Evolutionary conservation across 2,113 vertebrate species (phyloP).

Genomic region (Pyrgilauda ruficollis): DNA sequence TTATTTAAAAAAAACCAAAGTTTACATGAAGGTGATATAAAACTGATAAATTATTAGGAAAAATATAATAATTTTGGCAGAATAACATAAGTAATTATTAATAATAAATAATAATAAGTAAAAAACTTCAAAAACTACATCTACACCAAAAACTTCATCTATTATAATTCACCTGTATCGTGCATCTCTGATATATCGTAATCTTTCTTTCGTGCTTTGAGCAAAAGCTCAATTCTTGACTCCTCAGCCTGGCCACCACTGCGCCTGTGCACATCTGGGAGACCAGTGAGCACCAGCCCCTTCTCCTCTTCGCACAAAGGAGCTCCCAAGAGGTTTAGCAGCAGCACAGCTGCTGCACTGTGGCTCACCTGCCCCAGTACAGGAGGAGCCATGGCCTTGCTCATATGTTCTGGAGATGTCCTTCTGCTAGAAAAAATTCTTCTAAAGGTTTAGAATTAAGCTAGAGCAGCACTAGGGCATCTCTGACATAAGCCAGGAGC

Average conservation of each 20-base stretch:
- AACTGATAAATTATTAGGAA: not conserved
- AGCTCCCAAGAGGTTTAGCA: not conserved
- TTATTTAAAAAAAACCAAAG: not conserved
- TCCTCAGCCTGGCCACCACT: not conserved
- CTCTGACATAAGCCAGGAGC: not conserved
- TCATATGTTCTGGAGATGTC: not conserved
- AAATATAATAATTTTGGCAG: not conserved
- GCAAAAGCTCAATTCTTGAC: not conserved
- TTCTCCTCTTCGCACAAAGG: not conserved
- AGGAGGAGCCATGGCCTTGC: not conserved
- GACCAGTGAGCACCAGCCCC: fast-evolving
- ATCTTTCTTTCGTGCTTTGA: not conserved
- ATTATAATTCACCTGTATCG: not conserved
- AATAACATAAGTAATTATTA: not conserved
- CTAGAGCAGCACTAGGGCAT: not conserved
- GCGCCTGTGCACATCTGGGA: not conserved
- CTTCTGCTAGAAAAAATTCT: not conserved
- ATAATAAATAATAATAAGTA: not conserved
- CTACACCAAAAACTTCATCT: not conserved
- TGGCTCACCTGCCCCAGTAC: not conserved
- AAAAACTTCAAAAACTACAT: not conserved
- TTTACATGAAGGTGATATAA: not conserved
- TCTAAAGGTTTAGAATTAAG: not conserved
- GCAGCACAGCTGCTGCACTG: not conserved
- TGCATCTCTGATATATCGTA: not conserved